Base-by-base conservation (phyloP, 2,113 vertebrate genomes). In the Xyliphius kryptos region DNA sequence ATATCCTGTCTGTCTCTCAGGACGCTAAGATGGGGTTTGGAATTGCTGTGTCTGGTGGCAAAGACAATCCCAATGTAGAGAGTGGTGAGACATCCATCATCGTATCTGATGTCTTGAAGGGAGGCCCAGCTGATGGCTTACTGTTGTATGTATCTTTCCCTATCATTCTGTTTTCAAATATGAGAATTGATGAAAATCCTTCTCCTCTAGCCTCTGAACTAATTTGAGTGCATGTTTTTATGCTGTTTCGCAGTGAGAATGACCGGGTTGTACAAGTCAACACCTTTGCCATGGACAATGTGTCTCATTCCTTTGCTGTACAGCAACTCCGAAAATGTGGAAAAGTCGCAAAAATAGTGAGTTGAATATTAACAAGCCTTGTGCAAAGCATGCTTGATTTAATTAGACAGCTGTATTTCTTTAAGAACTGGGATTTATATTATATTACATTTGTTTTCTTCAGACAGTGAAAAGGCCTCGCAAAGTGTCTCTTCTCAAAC, bases 11-110 rank as follows among this genome's bases (percentile, higher is more conserved):
- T 56, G 9, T 49, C 46, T 50, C 9, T 3, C 15, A 95, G 91
- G 92, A 95, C 73, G 82, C 91, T 14, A 95, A 97, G 81, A 90
- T 92, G 85, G 94, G 94, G 54, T 97, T 97, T 85, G 94, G 94
- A 47, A 97, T 97, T 21, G 94, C 94, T 5, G 94, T 97, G 70
- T 97, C 94, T 2, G 94, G 94, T 0, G 94, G 94, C 38, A 88
- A 87, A 80, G 94, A 97, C 82, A 97, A 97, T 81, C 93, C 94
- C 56, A 95, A 94, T 40, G 87, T 93, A 76, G 92, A 95, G 63
- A 97, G 88, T 14, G 93, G 93, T 13, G 94, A 97, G 80, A 95
- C 90, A 0, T 97, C 93, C 0, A 97, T 97, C 48, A 91, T 95
- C 8, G 90, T 97, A 76, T 97, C 93, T 2, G 94, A 97, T 8